Percentiles rank a stretch among this genome's conserved stretches.
phyloP scores from a whole-genome alignment of 2,888 invertebrate species.

The Patella ulyssiponensis region DNA sequence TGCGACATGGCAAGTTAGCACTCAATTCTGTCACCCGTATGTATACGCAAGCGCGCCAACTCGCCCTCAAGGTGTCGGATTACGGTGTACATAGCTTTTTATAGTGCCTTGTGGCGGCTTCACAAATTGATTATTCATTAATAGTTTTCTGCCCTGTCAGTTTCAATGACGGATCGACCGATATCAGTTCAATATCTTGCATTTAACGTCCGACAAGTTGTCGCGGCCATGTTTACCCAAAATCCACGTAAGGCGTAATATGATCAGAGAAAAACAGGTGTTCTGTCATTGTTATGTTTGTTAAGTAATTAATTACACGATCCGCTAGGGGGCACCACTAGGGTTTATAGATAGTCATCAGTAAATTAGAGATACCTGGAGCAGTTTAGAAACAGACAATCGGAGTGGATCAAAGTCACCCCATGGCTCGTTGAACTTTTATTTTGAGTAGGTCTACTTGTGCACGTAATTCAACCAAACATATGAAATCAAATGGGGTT shows the following conservation, averaged over 20 bases:
- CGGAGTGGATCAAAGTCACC: too few relatives aligned
- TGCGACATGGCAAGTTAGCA: not conserved
- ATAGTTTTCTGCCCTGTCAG: not conserved
- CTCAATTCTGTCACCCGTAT: slow-evolving; percentile 4
- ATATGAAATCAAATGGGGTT: too few relatives aligned
- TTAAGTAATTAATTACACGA: not conserved
- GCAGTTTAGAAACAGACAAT: too few relatives aligned
- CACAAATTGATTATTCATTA: slow-evolving; percentile 7
- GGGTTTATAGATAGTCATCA: too few relatives aligned
- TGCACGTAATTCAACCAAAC: too few relatives aligned
- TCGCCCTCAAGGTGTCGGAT: slow-evolving; percentile 5
- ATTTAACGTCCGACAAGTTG: slow-evolving; percentile 3
- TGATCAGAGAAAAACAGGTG: slow-evolving; percentile 9
- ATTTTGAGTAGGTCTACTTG: too few relatives aligned
- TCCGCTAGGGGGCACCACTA: too few relatives aligned
- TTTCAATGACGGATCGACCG: slow-evolving; percentile 8
- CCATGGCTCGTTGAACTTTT: too few relatives aligned
- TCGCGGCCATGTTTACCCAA: slow-evolving; percentile 11
- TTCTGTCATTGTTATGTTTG: not conserved
- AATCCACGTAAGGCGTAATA: slow-evolving; percentile 8
- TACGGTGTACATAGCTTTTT: not conserved
- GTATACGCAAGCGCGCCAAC: not conserved
- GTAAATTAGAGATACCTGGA: too few relatives aligned
- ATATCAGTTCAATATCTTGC: not conserved
- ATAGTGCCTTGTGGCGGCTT: slow-evolving; percentile 9